These are phyloP conservation scores for Sisor rabdophorus DNA, from an alignment of 2,113 vertebrate genomes.

Conservation along the genomic window DNA sequence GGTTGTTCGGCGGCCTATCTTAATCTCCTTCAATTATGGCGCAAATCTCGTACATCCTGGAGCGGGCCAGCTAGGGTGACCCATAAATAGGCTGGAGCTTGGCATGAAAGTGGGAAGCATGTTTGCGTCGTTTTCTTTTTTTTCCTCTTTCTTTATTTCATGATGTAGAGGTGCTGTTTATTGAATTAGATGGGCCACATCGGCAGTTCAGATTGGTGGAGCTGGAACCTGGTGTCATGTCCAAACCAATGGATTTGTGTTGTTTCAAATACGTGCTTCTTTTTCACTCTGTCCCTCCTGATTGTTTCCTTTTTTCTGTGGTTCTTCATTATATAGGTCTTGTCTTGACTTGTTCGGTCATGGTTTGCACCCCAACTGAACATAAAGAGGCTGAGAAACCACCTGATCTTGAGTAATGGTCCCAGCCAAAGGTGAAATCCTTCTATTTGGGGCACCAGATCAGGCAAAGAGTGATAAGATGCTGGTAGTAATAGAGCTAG, in stretches of 20 bases:
- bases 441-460: constrained; percentile 71
- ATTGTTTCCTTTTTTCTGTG: constrained; percentile 47
- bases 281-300: too few relatives aligned
- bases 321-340: constrained; percentile 73
- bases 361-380: constrained; percentile 67
- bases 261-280: not conserved
- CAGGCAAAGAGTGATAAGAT: constrained; percentile 32
- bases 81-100: constrained; percentile 62
- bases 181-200: constrained; percentile 58
- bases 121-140: not conserved
- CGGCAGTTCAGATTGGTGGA: constrained; percentile 50
- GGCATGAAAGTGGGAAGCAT: constrained; percentile 41
- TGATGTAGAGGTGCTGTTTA: constrained; percentile 71
- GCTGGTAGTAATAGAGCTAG: constrained; percentile 32
- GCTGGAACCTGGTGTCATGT: constrained; percentile 31
- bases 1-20: constrained; percentile 64
- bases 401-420: constrained; percentile 73
- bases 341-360: constrained; percentile 67
- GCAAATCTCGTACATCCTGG: constrained; percentile 72
- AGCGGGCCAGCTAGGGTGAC: constrained; percentile 60
- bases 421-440: constrained; percentile 74
- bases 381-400: constrained; percentile 75
- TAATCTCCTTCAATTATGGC: constrained; percentile 72
- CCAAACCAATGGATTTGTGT: constrained; percentile 39
- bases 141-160: constrained; percentile 24